Percentiles rank a stretch among this genome's conserved stretches.
Conservation (phyloP, 2,113 vertebrate species). For the Menura novaehollandiae region DNA sequence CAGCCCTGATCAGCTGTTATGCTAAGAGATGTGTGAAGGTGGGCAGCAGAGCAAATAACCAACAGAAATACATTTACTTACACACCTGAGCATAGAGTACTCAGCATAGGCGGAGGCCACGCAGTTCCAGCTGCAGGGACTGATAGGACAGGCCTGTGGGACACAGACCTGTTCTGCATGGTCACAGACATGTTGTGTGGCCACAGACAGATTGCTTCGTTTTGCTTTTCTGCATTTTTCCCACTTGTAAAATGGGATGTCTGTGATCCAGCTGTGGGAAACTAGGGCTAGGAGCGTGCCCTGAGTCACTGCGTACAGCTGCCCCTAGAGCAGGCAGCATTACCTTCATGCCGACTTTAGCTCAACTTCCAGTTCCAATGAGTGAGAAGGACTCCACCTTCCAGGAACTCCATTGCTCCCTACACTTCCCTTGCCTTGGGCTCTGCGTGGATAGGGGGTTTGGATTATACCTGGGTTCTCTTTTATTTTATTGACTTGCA, state of each 20-base stretch:
- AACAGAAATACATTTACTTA: neutral
- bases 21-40: neutral
- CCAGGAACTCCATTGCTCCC: neutral
- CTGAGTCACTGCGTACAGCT: neutral
- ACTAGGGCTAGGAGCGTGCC: neutral
- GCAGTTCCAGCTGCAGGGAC: neutral
- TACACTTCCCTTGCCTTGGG: neutral
- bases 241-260: neutral
- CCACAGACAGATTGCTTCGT: neutral
- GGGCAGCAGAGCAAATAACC: neutral
- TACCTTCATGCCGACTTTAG: neutral
- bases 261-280: neutral
- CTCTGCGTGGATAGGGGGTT: neutral
- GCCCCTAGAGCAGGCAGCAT: neutral
- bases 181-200: neutral
- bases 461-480: neutral
- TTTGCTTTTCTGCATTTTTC: neutral
- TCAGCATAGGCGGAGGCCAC: neutral
- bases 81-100: neutral
- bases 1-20: neutral
- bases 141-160: neutral
- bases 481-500: neutral
- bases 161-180: neutral
- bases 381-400: neutral
- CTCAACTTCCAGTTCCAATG: neutral